Conservation (phyloP, 2,888 invertebrate genomes). For the Entomobrya multifasciata region DNA sequence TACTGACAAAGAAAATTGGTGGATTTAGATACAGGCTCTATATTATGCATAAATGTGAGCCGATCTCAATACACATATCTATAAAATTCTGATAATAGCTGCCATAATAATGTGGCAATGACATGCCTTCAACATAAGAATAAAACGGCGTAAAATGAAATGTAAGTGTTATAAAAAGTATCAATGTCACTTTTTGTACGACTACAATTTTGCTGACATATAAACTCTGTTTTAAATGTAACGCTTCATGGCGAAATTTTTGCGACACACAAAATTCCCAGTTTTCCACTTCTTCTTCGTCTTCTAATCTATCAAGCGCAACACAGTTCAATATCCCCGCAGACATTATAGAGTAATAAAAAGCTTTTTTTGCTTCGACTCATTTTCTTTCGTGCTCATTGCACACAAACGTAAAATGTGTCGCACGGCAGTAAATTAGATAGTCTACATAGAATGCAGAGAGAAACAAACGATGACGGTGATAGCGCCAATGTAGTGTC, state of each 20-base stretch:
- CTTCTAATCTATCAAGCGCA: background rate
- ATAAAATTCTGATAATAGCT: background rate
- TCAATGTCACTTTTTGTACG: background rate
- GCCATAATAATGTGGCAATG: slow-evolving; percentile 43
- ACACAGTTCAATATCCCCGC: slow-evolving; percentile 44
- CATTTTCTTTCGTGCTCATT: slow-evolving; percentile 23
- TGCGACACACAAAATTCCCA: slow-evolving; percentile 13
- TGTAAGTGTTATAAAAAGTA: slow-evolving; percentile 4
- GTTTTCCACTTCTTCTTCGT: background rate
- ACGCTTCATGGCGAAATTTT: background rate
- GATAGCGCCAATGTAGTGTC: background rate
- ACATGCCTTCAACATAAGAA: background rate
- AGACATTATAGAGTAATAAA: slow-evolving; percentile 38
- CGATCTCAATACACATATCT: slow-evolving; percentile 27
- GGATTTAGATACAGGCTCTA: background rate
- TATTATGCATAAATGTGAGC: background rate
- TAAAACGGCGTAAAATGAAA: slow-evolving; percentile 1
- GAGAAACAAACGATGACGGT: background rate
- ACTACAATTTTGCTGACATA: background rate
- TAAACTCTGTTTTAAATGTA: background rate
- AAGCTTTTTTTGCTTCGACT: background rate
- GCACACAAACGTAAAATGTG: background rate
- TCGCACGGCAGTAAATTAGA: slow-evolving; percentile 39
- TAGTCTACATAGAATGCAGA: too few species aligned
- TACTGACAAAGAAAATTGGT: background rate